Evolutionary conservation across 2,888 invertebrate species (phyloP).

Genomic region (Heteromyza rotundicornis): DNA sequence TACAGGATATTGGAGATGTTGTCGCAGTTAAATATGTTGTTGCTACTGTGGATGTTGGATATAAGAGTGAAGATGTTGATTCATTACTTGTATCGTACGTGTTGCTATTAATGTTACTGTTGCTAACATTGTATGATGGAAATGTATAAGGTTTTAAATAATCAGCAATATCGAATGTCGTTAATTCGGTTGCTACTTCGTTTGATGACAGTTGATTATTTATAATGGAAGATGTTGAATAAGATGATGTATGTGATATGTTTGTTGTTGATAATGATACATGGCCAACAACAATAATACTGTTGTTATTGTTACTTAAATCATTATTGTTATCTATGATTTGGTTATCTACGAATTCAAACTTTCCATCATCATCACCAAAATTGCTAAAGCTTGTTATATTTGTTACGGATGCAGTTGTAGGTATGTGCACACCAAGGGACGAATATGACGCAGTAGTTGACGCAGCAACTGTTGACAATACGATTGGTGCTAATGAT

Average conservation of each 20-base stretch:
- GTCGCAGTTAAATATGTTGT: background rate
- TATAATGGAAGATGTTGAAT: too few species aligned
- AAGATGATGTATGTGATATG: conserved; percentile 11
- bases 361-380: background rate
- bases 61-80: conserved; percentile 7
- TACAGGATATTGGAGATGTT: too few species aligned
- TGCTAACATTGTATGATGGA: conserved; percentile 23
- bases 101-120: conserved; percentile 21
- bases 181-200: background rate
- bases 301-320: background rate
- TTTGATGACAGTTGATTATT: too few species aligned
- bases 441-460: too few species aligned
- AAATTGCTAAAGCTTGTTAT: conserved; percentile 1
- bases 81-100: conserved; percentile 14
- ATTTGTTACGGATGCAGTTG: background rate
- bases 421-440: too few species aligned
- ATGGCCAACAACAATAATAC: conserved; percentile 10
- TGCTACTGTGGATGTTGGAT: conserved; percentile 6
- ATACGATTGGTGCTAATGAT: conserved; percentile 4
- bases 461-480: background rate
- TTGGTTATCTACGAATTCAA: background rate
- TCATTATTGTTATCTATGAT: background rate
- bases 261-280: background rate
- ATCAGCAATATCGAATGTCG: conserved; percentile 37
- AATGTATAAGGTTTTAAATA: conserved; percentile 45